Evolutionary conservation across 2,113 vertebrate genomes (phyloP).

Genomic region (Rutilus rutilus): DNA sequence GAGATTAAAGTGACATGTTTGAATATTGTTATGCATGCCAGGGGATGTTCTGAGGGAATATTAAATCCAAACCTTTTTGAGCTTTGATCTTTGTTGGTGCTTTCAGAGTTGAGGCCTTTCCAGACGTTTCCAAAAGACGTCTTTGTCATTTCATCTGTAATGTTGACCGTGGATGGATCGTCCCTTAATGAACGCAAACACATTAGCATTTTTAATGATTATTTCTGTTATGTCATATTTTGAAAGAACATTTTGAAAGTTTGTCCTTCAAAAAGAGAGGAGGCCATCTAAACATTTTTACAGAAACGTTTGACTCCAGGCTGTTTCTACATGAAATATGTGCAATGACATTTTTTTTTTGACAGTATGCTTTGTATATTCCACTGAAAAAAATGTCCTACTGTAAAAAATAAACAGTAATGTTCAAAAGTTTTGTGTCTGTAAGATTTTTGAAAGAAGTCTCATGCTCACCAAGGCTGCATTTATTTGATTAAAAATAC

Average conservation of each 20-base stretch:
- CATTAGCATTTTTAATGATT: not conserved
- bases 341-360: not conserved
- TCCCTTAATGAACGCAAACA: constrained; percentile 77
- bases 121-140: constrained; percentile 87
- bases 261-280: not conserved
- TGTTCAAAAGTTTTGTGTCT: not conserved
- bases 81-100: constrained; percentile 88
- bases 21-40: not conserved
- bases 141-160: constrained; percentile 99
- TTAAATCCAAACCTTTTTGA: constrained; percentile 87
- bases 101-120: constrained; percentile 90
- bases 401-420: not conserved
- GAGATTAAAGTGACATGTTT: constrained; percentile 3
- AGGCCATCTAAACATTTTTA: not conserved
- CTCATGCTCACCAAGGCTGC: too few relatives aligned
- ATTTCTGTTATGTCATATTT: too few relatives aligned
- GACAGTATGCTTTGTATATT: not conserved
- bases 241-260: not conserved
- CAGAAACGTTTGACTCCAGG: not conserved
- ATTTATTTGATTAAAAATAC: not conserved
- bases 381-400: not conserved
- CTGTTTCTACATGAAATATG: not conserved
- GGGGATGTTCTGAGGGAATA: not conserved
- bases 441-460: too few relatives aligned
- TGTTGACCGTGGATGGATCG: constrained; percentile 97